Percentiles rank a stretch among this genome's conserved stretches.
Conservation (phyloP, 2,797 vertebrate genomes). For the Chanos chanos region DNA sequence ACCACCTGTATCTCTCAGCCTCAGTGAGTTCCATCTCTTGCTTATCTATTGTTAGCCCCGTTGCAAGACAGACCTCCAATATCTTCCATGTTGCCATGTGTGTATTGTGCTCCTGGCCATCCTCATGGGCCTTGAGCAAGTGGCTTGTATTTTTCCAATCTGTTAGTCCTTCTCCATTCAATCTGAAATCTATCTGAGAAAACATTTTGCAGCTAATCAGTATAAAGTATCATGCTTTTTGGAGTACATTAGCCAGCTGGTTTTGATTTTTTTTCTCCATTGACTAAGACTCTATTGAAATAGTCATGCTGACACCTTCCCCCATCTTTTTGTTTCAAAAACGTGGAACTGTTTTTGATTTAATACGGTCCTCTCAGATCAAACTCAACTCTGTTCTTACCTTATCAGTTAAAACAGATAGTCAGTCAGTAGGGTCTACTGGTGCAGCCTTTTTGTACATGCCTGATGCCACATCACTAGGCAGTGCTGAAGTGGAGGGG, state of each 20-base stretch:
- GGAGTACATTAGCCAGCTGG: constrained; percentile 24
- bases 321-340: constrained; percentile 6
- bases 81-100: constrained; percentile 40
- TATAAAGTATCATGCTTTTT: constrained; percentile 10
- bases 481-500: neutral
- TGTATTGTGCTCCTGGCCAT: constrained; percentile 13
- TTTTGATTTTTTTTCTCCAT: constrained; percentile 11
- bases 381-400: constrained; percentile 22
- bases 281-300: constrained; percentile 20
- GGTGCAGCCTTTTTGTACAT: constrained; percentile 5
- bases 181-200: constrained; percentile 13
- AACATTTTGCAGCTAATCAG: constrained; percentile 24
- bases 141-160: constrained; percentile 35
- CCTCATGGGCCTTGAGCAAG: constrained; percentile 20
- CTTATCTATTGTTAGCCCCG: constrained; percentile 22
- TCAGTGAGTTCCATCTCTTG: constrained; percentile 20
- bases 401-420: constrained; percentile 7
- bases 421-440: constrained; percentile 15
- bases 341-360: constrained; percentile 15
- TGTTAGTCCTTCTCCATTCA: constrained; percentile 21
- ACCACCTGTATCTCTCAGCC: constrained; percentile 29
- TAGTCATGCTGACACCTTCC: constrained; percentile 21
- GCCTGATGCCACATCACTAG: neutral
- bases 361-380: constrained; percentile 6
- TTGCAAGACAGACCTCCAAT: constrained; percentile 26